Evolutionary conservation across 1,140 invertebrate genomes (phyloP).

Genomic region (Atta texana): DNA sequence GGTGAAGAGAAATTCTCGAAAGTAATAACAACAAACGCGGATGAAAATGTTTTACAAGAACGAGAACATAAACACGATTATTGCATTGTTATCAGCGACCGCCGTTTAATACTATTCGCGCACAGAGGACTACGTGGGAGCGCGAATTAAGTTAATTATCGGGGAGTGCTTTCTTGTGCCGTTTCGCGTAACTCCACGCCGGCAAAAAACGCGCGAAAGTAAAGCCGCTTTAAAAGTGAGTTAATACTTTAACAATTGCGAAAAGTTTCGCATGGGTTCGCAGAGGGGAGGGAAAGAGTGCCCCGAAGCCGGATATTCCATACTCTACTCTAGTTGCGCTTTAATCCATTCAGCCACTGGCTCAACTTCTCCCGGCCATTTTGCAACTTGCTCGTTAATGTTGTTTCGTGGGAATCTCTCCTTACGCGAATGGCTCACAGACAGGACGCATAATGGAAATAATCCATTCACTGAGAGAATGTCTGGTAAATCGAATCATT

Average conservation of each 20-base stretch:
- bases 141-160: constrained; percentile 55
- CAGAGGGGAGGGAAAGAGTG: not conserved
- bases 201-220: constrained; percentile 27
- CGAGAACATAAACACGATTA: constrained; percentile 25
- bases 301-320: constrained; percentile 53
- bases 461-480: constrained; percentile 40
- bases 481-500: constrained; percentile 38
- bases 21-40: not conserved
- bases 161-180: constrained; percentile 25
- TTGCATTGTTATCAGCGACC: not conserved
- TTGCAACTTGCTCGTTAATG: constrained; percentile 68
- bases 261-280: constrained; percentile 42
- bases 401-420: constrained; percentile 57
- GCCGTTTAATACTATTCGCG: constrained; percentile 14
- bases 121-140: not conserved
- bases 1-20: too few relatives aligned
- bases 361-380: constrained; percentile 65
- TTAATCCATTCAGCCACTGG: constrained; percentile 65
- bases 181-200: not conserved
- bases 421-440: constrained; percentile 38
- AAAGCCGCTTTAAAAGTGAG: constrained; percentile 70
- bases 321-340: constrained; percentile 30
- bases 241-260: constrained; percentile 71
- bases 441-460: constrained; percentile 48
- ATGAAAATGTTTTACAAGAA: not conserved